Evolutionary conservation across 2,888 invertebrate genomes (phyloP).

Genomic region (Chesias legatella): DNA sequence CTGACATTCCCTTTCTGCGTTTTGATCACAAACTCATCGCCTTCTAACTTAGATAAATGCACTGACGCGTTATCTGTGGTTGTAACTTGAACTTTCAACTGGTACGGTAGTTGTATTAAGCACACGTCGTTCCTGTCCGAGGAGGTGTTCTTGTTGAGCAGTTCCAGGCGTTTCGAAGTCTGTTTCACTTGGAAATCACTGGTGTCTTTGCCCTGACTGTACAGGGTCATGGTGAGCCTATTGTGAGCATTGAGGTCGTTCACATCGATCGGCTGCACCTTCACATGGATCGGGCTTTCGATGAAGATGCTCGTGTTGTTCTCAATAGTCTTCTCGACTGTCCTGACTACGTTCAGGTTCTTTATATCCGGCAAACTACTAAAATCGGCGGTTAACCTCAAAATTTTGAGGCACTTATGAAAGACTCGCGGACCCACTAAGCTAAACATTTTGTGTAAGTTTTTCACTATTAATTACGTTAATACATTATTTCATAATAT

Average conservation of each 20-base stretch:
- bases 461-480: constrained; percentile 18
- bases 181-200: constrained; percentile 74
- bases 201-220: constrained; percentile 66
- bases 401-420: constrained; percentile 72
- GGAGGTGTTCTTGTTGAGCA: constrained; percentile 64
- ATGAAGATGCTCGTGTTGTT: constrained; percentile 71
- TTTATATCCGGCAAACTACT: constrained; percentile 67
- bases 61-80: constrained; percentile 69
- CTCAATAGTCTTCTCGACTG: constrained; percentile 73
- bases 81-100: constrained; percentile 67
- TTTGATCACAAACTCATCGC: constrained; percentile 67
- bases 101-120: constrained; percentile 71
- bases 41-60: constrained; percentile 62
- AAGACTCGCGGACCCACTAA: constrained; percentile 58
- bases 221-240: constrained; percentile 68
- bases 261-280: constrained; percentile 70
- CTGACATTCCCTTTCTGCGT: constrained; percentile 65
- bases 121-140: constrained; percentile 70
- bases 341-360: constrained; percentile 67
- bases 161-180: constrained; percentile 67
- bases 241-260: constrained; percentile 68
- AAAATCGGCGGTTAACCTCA: constrained; percentile 74
- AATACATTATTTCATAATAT: constrained; percentile 40
- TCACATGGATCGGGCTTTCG: constrained; percentile 76
- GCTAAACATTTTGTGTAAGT: constrained; percentile 55